Conservation (phyloP, 2,113 vertebrate genomes). For the Actinemys pallida region DNA sequence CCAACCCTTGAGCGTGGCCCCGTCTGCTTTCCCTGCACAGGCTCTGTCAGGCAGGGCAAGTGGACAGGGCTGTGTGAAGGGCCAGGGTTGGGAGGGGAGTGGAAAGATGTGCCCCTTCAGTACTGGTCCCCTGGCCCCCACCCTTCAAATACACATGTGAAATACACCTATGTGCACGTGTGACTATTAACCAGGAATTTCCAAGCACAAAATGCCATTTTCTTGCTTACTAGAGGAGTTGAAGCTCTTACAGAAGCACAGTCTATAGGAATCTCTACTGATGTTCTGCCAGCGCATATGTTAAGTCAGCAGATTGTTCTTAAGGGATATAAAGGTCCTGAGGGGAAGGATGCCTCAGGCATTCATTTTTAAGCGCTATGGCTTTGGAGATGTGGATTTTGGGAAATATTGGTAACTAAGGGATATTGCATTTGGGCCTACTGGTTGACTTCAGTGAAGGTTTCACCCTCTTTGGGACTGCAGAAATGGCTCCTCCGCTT, state of each 20-base stretch:
- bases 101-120: too few relatives aligned
- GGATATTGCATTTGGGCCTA: neutral
- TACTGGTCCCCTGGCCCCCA: too few relatives aligned
- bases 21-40: too few relatives aligned
- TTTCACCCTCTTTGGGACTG: too few relatives aligned
- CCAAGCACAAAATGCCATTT: neutral
- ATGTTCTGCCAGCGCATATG: neutral
- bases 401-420: neutral
- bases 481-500: accelerated
- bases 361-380: neutral
- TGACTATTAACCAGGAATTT: neutral
- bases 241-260: neutral
- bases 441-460: too few relatives aligned
- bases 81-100: too few relatives aligned
- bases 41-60: too few relatives aligned
- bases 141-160: too few relatives aligned
- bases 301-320: neutral
- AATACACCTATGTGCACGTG: too few relatives aligned
- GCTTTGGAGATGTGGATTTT: neutral
- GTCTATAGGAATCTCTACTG: neutral
- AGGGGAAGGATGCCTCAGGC: accelerated
- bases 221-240: neutral
- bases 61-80: too few relatives aligned
- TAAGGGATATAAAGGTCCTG: too few relatives aligned
- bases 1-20: too few relatives aligned